A percentile compares a stretch with the other conserved stretches of the same genome.
Evolutionary conservation across 2,888 invertebrate genomes (phyloP).

Genomic region (Aporophyla nigra): DNA sequence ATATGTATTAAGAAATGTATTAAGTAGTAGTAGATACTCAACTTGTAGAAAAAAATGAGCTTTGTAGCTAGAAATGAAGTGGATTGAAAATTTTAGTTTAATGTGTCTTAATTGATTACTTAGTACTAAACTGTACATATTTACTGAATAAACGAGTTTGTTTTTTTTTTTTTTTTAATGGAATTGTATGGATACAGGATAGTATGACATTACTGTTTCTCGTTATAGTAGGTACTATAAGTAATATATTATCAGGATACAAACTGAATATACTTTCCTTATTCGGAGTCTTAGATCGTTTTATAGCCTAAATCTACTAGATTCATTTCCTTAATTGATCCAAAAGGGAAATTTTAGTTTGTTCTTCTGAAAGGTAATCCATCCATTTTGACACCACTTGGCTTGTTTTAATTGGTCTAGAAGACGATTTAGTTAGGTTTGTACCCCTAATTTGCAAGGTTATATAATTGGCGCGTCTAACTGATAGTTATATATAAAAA

Average conservation of each 20-base stretch:
- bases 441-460: slow-evolving; percentile 46
- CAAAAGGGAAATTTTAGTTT: background rate
- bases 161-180: too few relatives aligned
- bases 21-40: background rate
- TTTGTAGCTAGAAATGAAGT: background rate
- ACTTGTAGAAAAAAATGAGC: background rate
- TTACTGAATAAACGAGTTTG: background rate
- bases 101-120: background rate
- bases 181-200: background rate
- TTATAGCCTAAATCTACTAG: background rate
- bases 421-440: slow-evolving; percentile 28
- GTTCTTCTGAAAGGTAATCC: background rate
- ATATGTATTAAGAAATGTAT: background rate
- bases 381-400: slow-evolving; percentile 20
- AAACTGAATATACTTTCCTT: background rate
- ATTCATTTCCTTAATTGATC: background rate
- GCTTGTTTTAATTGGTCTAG: slow-evolving; percentile 23
- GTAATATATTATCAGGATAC: background rate
- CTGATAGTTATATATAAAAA: too few relatives aligned
- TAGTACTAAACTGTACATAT: background rate
- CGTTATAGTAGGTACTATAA: background rate
- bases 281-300: background rate
- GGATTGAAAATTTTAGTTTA: background rate
- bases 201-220: too few relatives aligned
- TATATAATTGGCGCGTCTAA: slow-evolving; percentile 44